Evolutionary conservation across 1,140 invertebrate genomes (phyloP).

Genomic region (Pseudomyrmex sp.): DNA sequence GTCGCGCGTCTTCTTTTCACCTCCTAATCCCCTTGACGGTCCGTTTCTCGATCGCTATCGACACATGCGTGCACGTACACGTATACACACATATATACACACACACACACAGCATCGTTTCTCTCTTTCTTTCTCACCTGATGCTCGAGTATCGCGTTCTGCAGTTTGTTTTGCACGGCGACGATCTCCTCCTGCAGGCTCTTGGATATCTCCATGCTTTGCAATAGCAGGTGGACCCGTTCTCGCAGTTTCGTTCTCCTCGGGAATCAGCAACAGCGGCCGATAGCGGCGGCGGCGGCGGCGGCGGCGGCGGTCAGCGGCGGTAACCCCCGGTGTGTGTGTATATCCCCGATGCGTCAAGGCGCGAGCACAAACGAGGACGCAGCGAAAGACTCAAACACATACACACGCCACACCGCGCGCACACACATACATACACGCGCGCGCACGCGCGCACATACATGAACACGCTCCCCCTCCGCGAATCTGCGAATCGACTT

Average conservation of each 20-base stretch:
- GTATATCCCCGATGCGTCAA: constrained; percentile 39
- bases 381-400: constrained; percentile 26
- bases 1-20: background rate
- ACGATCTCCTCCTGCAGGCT: constrained; percentile 88
- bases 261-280: constrained; percentile 63
- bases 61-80: background rate
- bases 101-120: constrained; percentile 5
- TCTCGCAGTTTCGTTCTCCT: constrained; percentile 56
- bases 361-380: constrained; percentile 6
- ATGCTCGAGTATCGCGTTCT: constrained; percentile 89
- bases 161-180: constrained; percentile 87
- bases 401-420: no score
- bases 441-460: no score
- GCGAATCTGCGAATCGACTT: constrained; percentile 6
- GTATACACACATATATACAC: background rate
- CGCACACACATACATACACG: no score
- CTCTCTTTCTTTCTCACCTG: constrained; percentile 83
- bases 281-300: constrained; percentile 6
- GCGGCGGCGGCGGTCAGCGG: constrained; percentile 45
- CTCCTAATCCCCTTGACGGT: constrained; percentile 8
- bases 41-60: constrained; percentile 34
- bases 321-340: constrained; percentile 58
- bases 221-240: constrained; percentile 38
- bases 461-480: background rate
- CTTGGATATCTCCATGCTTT: constrained; percentile 88